Evolutionary conservation across 2,113 vertebrate genomes (phyloP).

Genomic region (Petroica traversi): DNA sequence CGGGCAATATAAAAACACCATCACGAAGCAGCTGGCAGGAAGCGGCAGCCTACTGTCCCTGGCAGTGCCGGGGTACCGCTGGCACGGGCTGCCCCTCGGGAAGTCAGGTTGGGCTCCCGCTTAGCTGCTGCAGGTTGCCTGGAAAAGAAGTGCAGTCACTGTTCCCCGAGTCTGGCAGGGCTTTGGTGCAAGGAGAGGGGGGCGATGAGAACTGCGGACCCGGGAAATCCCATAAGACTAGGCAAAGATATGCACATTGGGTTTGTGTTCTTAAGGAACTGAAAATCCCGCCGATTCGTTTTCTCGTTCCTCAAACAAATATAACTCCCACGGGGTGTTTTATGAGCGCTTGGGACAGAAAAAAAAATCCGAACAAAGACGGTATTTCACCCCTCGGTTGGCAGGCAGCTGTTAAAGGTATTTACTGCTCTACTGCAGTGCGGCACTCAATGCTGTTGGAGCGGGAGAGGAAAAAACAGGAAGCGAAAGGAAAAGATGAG

Average conservation of each 20-base stretch:
- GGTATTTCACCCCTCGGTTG: constrained; percentile 95
- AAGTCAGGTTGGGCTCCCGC: background rate
- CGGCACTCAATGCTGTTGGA: constrained; percentile 78
- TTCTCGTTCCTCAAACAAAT: background rate
- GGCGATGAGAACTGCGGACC: background rate
- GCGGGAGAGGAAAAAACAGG: constrained; percentile 68
- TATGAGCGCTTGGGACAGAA: constrained; percentile 61
- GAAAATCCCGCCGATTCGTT: background rate
- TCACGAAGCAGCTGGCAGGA: background rate
- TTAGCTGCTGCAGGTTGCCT: background rate
- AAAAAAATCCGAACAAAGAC: constrained; percentile 88
- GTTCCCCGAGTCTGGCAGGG: background rate
- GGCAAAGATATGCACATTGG: background rate
- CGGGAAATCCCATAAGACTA: background rate
- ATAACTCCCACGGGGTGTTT: constrained; percentile 54
- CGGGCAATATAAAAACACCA: background rate
- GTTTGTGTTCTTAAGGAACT: background rate
- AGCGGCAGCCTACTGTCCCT: background rate
- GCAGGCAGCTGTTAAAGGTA: constrained; percentile 99
- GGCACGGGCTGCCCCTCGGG: background rate
- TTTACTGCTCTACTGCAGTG: constrained; percentile 98
- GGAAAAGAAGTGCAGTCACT: background rate
- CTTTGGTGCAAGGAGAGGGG: background rate
- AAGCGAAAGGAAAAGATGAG: constrained; percentile 71
- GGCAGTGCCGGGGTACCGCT: background rate